These are phyloP conservation scores for Ciona savignyi DNA, from an alignment of 23 tunicate genomes.

Conservation along the genomic window DNA sequence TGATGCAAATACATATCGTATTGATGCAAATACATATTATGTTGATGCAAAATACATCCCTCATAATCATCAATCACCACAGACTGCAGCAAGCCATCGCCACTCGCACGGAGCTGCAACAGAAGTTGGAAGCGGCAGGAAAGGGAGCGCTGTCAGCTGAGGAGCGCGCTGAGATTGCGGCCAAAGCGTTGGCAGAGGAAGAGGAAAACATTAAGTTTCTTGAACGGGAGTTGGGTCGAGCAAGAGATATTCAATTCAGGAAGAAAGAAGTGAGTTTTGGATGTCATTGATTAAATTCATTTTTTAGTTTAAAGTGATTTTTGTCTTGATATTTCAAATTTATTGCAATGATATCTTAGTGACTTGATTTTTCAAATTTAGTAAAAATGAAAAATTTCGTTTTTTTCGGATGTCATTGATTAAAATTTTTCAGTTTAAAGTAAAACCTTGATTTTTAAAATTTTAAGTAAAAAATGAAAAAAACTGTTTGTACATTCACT, in stretches of 20 bases:
- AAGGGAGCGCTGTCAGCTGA: slow-evolving; percentile 69
- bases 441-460: too few species aligned
- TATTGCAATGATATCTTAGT: too few species aligned
- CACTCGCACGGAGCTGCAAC: slow-evolving; percentile 41
- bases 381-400: too few species aligned
- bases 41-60: too few species aligned
- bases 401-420: not conserved
- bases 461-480: too few species aligned
- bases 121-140: slow-evolving; percentile 57
- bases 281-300: not conserved
- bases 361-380: not conserved
- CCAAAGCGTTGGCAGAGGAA: slow-evolving; percentile 37
- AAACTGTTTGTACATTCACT: too few species aligned
- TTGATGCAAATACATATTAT: too few species aligned
- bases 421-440: too few species aligned
- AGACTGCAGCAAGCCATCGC: slow-evolving; percentile 45
- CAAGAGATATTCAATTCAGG: slow-evolving; percentile 55
- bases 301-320: too few species aligned
- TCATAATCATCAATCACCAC: not conserved
- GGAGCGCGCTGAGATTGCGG: slow-evolving; percentile 69
- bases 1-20: too few species aligned
- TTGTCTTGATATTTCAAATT: too few species aligned
- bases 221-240: slow-evolving; percentile 33
- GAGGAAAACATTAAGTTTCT: slow-evolving; percentile 51
- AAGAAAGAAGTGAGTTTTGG: slow-evolving; percentile 40